Percentiles rank a stretch among this genome's conserved stretches.
These are phyloP conservation scores for Sebastes cheni DNA, from an alignment of 2,797 vertebrate species.

Conservation along the genomic window DNA sequence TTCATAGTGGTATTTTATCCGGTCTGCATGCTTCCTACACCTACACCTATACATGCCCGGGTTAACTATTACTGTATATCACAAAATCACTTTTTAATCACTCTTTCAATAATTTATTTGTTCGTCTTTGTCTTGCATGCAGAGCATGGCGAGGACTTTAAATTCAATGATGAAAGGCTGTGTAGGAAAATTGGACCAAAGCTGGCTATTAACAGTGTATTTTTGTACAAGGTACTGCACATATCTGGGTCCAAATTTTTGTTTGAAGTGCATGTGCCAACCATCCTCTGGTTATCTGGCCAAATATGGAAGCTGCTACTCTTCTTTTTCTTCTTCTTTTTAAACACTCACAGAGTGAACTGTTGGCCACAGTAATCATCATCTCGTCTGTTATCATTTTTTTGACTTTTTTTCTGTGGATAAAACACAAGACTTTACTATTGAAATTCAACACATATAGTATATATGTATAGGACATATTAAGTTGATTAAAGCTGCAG, in stretches of 20 bases:
- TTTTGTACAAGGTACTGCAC: neutral
- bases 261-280: neutral
- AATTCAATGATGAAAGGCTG: neutral
- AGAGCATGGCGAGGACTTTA: neutral
- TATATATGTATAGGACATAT: neutral
- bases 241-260: neutral
- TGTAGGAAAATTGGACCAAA: neutral
- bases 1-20: neutral
- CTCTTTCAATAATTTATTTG: neutral
- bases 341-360: neutral
- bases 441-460: neutral
- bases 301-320: neutral
- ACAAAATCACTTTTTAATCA: neutral
- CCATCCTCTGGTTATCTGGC: neutral
- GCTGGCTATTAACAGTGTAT: neutral
- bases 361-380: neutral
- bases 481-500: neutral
- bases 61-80: neutral
- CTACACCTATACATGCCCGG: neutral
- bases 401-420: neutral
- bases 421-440: neutral
- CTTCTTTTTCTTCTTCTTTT: neutral
- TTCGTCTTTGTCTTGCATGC: neutral
- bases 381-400: neutral
- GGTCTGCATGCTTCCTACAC: neutral